Percentiles rank a stretch among this genome's conserved stretches.
These are phyloP conservation scores for Manis pentadactyla DNA, from an alignment of 2,797 vertebrate genomes.

Conservation along the genomic window DNA sequence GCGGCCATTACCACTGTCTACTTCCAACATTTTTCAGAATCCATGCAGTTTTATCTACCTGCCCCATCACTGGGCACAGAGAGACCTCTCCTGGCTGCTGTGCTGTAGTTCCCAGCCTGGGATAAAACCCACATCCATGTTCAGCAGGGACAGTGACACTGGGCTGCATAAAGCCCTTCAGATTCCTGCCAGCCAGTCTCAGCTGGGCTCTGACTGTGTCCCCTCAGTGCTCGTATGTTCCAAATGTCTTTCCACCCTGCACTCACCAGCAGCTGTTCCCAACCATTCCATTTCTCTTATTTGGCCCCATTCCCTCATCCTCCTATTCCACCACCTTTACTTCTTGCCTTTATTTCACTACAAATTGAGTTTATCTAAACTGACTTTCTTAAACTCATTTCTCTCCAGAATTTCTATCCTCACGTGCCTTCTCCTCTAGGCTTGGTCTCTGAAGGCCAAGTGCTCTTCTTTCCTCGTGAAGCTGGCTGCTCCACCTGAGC, in stretches of 20 bases:
- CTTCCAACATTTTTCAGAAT: not conserved
- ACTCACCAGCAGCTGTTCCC: not conserved
- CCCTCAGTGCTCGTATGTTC: not conserved
- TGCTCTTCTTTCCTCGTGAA: not conserved
- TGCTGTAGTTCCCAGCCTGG: not conserved
- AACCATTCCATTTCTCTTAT: not conserved
- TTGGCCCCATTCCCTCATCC: not conserved
- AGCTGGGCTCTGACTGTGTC: not conserved
- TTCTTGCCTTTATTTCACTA: not conserved
- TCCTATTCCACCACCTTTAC: not conserved
- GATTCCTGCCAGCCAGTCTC: not conserved
- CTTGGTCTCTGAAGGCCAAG: not conserved
- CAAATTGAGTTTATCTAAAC: not conserved
- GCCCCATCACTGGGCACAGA: not conserved
- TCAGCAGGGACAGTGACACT: not conserved
- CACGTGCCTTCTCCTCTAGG: not conserved
- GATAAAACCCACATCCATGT: not conserved
- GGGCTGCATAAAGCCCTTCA: not conserved
- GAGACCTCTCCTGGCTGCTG: not conserved
- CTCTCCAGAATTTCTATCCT: not conserved
- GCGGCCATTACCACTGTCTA: not conserved
- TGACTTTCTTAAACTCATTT: not conserved
- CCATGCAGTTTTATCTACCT: not conserved
- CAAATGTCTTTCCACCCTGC: too few species aligned
- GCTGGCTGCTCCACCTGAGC: not conserved